phyloP scores from a whole-genome alignment of 2,113 vertebrate species.

The Sclerurus mexicanus region DNA sequence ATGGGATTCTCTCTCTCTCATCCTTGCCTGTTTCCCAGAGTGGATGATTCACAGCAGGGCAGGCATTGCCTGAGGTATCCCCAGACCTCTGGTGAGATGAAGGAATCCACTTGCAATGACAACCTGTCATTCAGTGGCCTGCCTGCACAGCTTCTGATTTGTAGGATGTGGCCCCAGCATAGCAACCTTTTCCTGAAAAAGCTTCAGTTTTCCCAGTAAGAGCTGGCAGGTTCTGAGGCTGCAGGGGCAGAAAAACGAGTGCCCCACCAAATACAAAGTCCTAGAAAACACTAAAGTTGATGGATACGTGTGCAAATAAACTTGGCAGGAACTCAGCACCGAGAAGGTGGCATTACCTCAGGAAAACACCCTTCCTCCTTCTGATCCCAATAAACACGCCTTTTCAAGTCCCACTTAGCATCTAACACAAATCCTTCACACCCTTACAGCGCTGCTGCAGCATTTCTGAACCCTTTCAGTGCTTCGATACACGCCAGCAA shows the following conservation, averaged over 20 bases:
- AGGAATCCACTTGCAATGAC: neutral
- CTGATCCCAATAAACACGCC: neutral
- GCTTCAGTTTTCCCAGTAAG: neutral
- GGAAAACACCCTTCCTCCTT: neutral
- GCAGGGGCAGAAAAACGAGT: neutral
- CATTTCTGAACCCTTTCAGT: neutral
- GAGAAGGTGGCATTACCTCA: neutral
- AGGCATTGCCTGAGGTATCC: neutral
- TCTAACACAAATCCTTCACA: neutral
- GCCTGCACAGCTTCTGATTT: neutral
- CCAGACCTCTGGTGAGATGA: neutral
- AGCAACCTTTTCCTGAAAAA: neutral
- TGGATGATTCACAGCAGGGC: neutral
- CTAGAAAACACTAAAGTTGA: neutral
- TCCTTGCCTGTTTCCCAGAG: neutral
- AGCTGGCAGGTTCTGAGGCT: neutral
- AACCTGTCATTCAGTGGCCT: neutral
- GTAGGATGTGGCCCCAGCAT: neutral
- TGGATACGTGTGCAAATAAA: neutral
- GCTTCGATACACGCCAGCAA: neutral
- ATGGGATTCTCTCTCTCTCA: neutral
- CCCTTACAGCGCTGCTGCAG: neutral
- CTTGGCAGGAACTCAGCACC: neutral
- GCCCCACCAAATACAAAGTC: neutral
- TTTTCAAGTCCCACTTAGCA: neutral